phyloP scores from a whole-genome alignment of 2,113 vertebrate genomes.

The Dendrocopos noguchii region DNA sequence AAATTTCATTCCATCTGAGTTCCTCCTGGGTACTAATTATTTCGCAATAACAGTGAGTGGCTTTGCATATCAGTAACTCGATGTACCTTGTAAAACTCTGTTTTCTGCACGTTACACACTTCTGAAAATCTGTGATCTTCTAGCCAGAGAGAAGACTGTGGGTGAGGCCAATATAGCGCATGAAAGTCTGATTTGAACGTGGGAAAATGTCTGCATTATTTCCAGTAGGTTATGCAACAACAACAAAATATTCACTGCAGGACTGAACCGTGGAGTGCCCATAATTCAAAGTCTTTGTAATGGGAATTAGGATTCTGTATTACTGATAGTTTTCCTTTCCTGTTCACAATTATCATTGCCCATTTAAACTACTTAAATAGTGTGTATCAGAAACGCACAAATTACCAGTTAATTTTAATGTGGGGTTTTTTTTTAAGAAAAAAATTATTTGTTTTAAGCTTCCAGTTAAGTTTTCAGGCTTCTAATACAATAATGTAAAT shows the following conservation, averaged over 20 bases:
- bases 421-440: not conserved
- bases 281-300: not conserved
- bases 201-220: not conserved
- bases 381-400: not conserved
- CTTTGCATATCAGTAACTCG: not conserved
- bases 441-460: not conserved
- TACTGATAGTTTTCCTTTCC: not conserved
- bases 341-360: not conserved
- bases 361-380: not conserved
- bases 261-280: not conserved
- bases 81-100: conserved; percentile 5
- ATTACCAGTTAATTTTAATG: not conserved
- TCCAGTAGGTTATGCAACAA: not conserved
- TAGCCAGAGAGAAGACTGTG: not conserved
- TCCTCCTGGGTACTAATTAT: not conserved
- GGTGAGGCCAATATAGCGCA: not conserved
- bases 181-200: not conserved
- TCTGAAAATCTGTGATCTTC: not conserved
- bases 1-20: not conserved
- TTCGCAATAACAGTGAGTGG: not conserved
- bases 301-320: not conserved
- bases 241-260: not conserved
- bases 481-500: no score
- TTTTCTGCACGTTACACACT: not conserved
- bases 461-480: not conserved